phyloP scores from a whole-genome alignment of 2,113 vertebrate species.

The Phalacrocorax aristotelis region DNA sequence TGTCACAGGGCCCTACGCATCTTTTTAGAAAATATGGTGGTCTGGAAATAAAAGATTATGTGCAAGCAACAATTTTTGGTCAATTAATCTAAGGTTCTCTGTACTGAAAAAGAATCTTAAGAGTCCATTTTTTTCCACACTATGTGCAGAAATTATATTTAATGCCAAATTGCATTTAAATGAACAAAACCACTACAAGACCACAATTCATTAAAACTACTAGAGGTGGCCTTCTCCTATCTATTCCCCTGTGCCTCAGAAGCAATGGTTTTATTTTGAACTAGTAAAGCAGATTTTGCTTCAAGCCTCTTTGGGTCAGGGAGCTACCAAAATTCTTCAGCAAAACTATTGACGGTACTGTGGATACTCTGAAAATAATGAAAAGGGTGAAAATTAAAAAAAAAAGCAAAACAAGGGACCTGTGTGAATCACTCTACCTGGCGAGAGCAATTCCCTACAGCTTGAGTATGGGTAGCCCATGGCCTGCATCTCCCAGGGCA shows the following conservation, averaged over 20 bases:
- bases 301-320: neutral
- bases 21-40: constrained; percentile 43
- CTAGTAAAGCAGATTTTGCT: neutral
- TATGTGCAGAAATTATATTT: neutral
- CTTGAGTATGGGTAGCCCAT: neutral
- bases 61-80: neutral
- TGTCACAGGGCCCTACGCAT: neutral
- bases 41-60: constrained; percentile 28
- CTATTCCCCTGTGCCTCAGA: constrained; percentile 1
- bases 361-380: neutral
- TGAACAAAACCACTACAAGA: constrained; percentile 2
- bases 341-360: neutral
- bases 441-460: neutral
- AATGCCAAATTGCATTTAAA: constrained; percentile 22
- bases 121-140: neutral
- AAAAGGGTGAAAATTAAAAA: neutral
- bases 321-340: neutral
- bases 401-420: neutral
- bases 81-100: constrained; percentile 29
- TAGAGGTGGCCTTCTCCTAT: constrained; percentile 34
- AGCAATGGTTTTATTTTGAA: constrained; percentile 18
- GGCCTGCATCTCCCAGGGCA: neutral
- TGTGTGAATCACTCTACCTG: neutral
- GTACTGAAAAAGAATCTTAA: neutral
- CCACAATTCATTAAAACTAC: neutral